These are phyloP conservation scores for Drosophila dunni DNA, from an alignment of 1,140 invertebrate species.

Conservation along the genomic window DNA sequence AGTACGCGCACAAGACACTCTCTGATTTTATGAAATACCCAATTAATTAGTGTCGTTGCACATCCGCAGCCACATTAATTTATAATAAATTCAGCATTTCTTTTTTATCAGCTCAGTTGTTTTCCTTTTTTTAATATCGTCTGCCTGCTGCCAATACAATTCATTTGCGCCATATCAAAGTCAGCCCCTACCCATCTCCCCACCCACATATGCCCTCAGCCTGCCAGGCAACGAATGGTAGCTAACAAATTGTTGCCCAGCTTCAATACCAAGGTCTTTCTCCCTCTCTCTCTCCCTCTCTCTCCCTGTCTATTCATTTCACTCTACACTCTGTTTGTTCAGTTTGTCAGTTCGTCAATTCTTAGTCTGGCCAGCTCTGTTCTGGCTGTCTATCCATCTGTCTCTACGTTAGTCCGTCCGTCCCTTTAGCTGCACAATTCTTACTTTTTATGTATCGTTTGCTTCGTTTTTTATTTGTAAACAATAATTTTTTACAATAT, in stretches of 20 bases:
- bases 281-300: neutral
- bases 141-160: constrained; percentile 79
- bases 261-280: constrained; percentile 19
- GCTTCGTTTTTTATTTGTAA: constrained; percentile 65
- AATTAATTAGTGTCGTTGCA: constrained; percentile 72
- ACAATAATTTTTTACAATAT: constrained; percentile 72
- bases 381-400: constrained; percentile 19
- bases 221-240: constrained; percentile 43
- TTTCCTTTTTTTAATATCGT: constrained; percentile 38
- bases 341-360: constrained; percentile 9
- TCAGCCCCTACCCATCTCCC: constrained; percentile 15
- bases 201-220: constrained; percentile 14
- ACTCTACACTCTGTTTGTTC: neutral
- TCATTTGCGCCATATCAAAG: constrained; percentile 72
- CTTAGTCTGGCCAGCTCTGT: constrained; percentile 5
- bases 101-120: neutral
- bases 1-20: constrained; percentile 51
- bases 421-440: constrained; percentile 55
- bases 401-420: neutral
- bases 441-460: constrained; percentile 57
- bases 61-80: constrained; percentile 60
- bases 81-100: constrained; percentile 64
- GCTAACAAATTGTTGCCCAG: constrained; percentile 64
- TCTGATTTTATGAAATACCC: constrained; percentile 73
- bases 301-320: neutral